Evolutionary conservation across 53 echinoderm and acorn worm species (phyloP), one percentile per base, ranked within the genome.

Genomic region (Mesocentrotus franciscanus): DNA sequence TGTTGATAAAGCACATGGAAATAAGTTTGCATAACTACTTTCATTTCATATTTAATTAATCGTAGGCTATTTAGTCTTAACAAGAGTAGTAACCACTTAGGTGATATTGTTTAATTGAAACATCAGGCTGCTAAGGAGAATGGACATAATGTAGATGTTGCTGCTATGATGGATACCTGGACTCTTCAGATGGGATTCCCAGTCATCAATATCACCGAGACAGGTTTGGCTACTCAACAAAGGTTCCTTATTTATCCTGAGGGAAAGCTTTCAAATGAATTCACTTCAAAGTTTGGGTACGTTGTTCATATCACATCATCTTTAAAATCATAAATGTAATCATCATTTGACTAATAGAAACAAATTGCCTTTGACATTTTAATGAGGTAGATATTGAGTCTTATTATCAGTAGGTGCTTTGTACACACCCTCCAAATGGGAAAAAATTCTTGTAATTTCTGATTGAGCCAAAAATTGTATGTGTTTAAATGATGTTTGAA

Each of bases 101-200:
- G 18, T 61, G 61, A 14, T 61, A 17, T 71, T 79, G 26, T 87
- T 49, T 49, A 7, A 49, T 49, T 49, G 6, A 49, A 49, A 49
- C 49, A 5, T 58, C 26, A 57, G 87, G 87, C 29, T 57, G 87
- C 87, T 13, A 56, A 12, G 13, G 58, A 87, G 26, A 68, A 64
- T 27, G 93, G 39, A 49, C 32, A 33, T 78, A 93, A 96, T 12
- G 92, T 92, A 0, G 81, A 96, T 74, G 96, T 98, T 15, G 83
- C 94, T 1, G 96, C 89, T 33, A 96, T 99, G 97, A 99, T 99
- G 99, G 98, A 98, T 76, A 98, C 98, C 24, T 98, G 99, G 98
- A 98, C 97, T 27, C 92, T 97, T 74, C 99, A 99, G 95, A 98
- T 98, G 97, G 99, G 99, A 32, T 99, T 96, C 78, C 97, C 99